Percentiles rank a stretch among this genome's conserved stretches.
Evolutionary conservation across 2,113 vertebrate genomes (phyloP).

Genomic region (human): DNA sequence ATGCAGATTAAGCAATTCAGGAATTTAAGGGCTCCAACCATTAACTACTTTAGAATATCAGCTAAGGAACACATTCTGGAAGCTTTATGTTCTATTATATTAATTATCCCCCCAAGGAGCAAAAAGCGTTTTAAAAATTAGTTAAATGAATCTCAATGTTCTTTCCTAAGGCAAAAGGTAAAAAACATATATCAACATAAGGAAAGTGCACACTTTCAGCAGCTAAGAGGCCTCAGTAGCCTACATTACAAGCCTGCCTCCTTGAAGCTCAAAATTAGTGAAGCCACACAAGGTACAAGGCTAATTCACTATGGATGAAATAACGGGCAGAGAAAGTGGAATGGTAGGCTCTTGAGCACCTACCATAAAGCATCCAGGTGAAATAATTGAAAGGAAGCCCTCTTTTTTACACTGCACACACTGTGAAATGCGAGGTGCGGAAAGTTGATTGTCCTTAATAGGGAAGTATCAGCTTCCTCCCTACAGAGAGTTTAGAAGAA

Average conservation of each 20-base stretch:
- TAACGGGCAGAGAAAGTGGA: not conserved
- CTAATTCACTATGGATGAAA: fast-evolving
- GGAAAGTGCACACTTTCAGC: not conserved
- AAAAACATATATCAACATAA: not conserved
- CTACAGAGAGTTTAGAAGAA: not conserved
- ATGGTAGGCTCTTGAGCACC: fast-evolving
- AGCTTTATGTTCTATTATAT: not conserved
- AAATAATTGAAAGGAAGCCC: fast-evolving
- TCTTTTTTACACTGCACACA: not conserved
- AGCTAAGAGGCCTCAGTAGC: not conserved
- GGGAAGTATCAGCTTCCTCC: not conserved
- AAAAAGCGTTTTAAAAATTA: not conserved
- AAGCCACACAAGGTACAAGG: too few species aligned
- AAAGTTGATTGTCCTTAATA: fast-evolving
- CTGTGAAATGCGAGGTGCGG: fast-evolving
- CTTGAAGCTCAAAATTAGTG: too few species aligned
- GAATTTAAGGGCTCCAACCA: slow-evolving; percentile 56
- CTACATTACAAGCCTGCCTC: fast-evolving
- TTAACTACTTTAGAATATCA: not conserved
- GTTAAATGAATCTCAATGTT: not conserved
- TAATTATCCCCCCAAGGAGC: not conserved
- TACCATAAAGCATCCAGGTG: fast-evolving
- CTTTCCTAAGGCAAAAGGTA: not conserved
- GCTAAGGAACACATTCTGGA: not conserved
- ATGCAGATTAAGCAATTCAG: slow-evolving; percentile 51